phyloP scores from a whole-genome alignment of 2,113 vertebrate genomes.

The Suricata suricatta region DNA sequence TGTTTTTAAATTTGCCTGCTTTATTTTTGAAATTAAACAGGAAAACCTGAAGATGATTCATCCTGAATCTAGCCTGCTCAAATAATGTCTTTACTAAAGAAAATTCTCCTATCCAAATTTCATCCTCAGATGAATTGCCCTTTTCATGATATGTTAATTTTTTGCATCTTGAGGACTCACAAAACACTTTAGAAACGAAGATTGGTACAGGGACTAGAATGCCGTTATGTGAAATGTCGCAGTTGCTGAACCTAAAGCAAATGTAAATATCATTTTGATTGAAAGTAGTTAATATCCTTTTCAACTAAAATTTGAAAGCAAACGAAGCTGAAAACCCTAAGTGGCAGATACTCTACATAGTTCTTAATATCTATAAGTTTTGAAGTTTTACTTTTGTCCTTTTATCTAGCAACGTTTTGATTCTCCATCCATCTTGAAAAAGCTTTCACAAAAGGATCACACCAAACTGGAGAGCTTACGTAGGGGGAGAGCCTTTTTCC shows the following conservation, averaged over 20 bases:
- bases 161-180: conserved; percentile 30
- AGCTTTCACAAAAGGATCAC: neutral
- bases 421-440: neutral
- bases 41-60: conserved; percentile 53
- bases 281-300: conserved; percentile 37
- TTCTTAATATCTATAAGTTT: conserved; percentile 16
- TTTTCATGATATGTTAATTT: conserved; percentile 56
- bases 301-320: neutral
- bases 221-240: neutral
- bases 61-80: neutral
- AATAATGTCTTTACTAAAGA: conserved; percentile 50
- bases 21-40: conserved; percentile 46
- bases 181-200: conserved; percentile 54
- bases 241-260: neutral
- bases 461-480: neutral
- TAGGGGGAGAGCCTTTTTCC: neutral
- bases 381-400: neutral
- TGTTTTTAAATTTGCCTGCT: conserved; percentile 44
- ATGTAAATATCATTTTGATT: conserved; percentile 45
- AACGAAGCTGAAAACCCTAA: neutral
- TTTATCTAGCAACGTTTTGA: conserved; percentile 28
- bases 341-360: neutral
- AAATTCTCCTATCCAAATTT: conserved; percentile 22
- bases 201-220: neutral
- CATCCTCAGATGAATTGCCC: conserved; percentile 45